Conservation (phyloP, 2,113 vertebrate genomes). For the Indicator indicator region DNA sequence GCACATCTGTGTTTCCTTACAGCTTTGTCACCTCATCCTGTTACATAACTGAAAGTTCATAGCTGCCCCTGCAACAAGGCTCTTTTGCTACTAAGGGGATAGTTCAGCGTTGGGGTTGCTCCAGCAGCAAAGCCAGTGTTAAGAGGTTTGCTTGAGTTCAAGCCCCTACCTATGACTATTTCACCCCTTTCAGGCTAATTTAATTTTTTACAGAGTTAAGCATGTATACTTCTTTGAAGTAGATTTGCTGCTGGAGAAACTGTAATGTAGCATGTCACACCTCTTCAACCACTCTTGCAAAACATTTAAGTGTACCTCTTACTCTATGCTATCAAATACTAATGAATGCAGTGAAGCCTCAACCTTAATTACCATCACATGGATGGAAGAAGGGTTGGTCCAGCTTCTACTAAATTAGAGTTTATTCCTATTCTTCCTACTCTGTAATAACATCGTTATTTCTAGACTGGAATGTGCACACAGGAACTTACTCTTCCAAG, state of each 20-base stretch:
- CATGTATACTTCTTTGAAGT: not conserved
- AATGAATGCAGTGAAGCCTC: not conserved
- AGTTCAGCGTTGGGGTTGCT: not conserved
- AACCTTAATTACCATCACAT: not conserved
- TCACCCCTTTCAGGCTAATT: not conserved
- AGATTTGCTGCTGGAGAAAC: not conserved
- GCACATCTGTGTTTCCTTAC: constrained; percentile 2
- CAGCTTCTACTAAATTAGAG: not conserved
- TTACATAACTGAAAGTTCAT: constrained; percentile 15
- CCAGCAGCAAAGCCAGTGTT: not conserved
- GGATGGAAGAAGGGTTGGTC: not conserved
- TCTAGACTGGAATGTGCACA: not conserved
- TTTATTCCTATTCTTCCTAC: not conserved
- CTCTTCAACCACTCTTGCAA: not conserved
- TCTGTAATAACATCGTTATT: not conserved
- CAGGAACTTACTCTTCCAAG: not conserved
- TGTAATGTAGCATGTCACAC: not conserved
- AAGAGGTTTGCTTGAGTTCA: not conserved
- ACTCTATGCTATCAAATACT: not conserved
- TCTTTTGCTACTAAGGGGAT: not conserved
- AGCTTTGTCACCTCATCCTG: constrained; percentile 17
- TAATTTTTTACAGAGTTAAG: not conserved
- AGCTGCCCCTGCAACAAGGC: not conserved
- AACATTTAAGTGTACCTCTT: not conserved
- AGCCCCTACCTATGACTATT: not conserved